Evolutionary conservation across 53 echinoderm and acorn worm genomes (phyloP), one percentile per base, ranked within the genome.

Genomic region (Stichopus horrens): DNA sequence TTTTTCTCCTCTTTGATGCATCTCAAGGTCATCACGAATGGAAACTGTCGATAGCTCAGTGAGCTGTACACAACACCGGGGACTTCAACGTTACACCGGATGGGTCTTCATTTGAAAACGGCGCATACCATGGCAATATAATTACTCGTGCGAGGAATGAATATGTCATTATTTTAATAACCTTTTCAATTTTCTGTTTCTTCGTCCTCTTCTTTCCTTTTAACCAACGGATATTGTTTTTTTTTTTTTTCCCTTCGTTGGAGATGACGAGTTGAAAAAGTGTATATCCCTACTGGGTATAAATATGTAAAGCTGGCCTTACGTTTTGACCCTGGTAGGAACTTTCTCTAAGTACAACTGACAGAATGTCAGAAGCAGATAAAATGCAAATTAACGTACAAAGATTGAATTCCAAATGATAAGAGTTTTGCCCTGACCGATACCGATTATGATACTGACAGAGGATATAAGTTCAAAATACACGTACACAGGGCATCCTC

Each of bases 61-160:
- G 81, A 81, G 16, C 81, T 81, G 81, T 81, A 58, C 81, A 81
- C 21, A 81, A 81, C 56, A 57, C 8, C 58, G 81, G 5, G 5
- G 16, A 71, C 18, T 71, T 20, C 37, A 37, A 37, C 37, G 37
- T 37, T 37, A 37, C 5, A 18, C 71, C 5, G n/a, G 16, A 18
- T 71, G 18, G 68, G 6, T 20, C 18, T 7, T 7, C 71, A 16
- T 71, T 20, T 71, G 7, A 71, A 7, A 71, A 71, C 14, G 7
- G 6, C 19, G 71, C 14, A 71, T 8, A 71, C 18, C 71, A 71
- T n/a, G 71, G 18, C 18, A 71, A 71, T n/a, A 20, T 18, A 71
- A 18, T 71, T 71, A 71, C n/a, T 71, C 71, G 71, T 71, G 71
- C 71, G 71, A 7, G 18, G 71, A 71, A 71, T 71, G 71, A 71